Conservation (phyloP, 1,140 invertebrate genomes). For the Luehdorfia chinensis region DNA sequence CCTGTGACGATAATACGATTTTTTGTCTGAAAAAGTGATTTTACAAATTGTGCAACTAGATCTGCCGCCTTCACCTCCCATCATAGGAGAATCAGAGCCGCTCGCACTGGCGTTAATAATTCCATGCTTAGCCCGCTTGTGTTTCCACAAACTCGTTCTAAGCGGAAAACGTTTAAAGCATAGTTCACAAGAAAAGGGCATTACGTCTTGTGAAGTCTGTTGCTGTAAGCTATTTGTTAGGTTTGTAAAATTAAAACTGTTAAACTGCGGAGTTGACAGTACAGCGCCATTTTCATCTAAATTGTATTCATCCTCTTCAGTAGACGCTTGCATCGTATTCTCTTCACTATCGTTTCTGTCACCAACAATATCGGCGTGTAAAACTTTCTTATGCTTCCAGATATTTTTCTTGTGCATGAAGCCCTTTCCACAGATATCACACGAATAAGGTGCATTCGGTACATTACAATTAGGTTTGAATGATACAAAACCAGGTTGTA, state of each 20-base stretch:
- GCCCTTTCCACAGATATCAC: slow-evolving; percentile 79
- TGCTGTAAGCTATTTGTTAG: slow-evolving; percentile 46
- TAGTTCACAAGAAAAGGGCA: slow-evolving; percentile 65
- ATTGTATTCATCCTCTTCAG: slow-evolving; percentile 70
- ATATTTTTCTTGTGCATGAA: slow-evolving; percentile 78
- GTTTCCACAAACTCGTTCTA: slow-evolving; percentile 71
- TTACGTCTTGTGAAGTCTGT: slow-evolving; percentile 34
- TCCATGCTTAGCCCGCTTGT: slow-evolving; percentile 74
- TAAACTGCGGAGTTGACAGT: slow-evolving; percentile 70
- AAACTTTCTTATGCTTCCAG: slow-evolving; percentile 76
- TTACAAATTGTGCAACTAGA: slow-evolving; percentile 76
- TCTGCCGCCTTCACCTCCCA: slow-evolving; percentile 29
- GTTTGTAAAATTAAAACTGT: slow-evolving; percentile 68
- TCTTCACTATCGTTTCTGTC: slow-evolving; percentile 61
- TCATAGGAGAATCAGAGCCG: slow-evolving; percentile 30
- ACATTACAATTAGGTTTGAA: slow-evolving; percentile 55
- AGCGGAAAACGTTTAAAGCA: slow-evolving; percentile 73
- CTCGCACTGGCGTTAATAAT: slow-evolving; percentile 54
- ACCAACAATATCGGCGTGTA: slow-evolving; percentile 66
- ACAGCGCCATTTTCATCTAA: slow-evolving; percentile 62
- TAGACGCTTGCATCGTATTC: slow-evolving; percentile 68
- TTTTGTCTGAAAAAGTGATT: slow-evolving; percentile 73
- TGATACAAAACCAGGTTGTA: slow-evolving; percentile 47
- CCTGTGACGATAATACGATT: slow-evolving; percentile 73
- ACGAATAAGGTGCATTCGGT: slow-evolving; percentile 70